phyloP scores from a whole-genome alignment of 2,888 invertebrate species.

The Catocala sponsa region DNA sequence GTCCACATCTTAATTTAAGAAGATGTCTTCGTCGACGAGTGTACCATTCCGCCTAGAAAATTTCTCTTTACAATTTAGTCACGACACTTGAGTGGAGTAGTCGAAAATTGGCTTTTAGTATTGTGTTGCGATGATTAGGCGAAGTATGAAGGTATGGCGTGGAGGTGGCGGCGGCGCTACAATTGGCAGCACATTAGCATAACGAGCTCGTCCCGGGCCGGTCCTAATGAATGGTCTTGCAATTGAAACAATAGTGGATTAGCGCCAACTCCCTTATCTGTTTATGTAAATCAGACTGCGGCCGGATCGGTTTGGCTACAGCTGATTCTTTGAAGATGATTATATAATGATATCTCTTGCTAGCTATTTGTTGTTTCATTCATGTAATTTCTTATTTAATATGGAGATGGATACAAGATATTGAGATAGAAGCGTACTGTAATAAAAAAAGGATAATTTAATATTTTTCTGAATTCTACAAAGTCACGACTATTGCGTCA shows the following conservation, averaged over 20 bases:
- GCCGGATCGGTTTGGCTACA: constrained; percentile 42
- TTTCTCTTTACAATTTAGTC: constrained; percentile 30
- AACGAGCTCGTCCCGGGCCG: constrained; percentile 69
- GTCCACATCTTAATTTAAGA: constrained; percentile 19
- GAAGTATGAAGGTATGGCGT: constrained; percentile 41
- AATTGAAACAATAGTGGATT: constrained; percentile 83
- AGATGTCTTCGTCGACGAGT: constrained; percentile 13
- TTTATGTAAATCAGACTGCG: constrained; percentile 66
- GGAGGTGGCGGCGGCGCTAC: constrained; percentile 53
- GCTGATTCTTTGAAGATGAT: constrained; percentile 37
- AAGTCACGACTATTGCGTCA: too few species aligned
- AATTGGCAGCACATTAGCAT: constrained; percentile 76
- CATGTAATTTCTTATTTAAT: constrained; percentile 1
- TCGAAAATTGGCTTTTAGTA: constrained; percentile 24
- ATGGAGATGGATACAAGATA: not conserved
- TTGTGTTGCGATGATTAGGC: constrained; percentile 15
- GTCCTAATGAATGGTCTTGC: constrained; percentile 80
- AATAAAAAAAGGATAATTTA: too few species aligned
- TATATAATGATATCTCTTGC: not conserved
- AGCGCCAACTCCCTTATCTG: constrained; percentile 73
- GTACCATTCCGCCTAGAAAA: not conserved
- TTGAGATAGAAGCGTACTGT: too few species aligned
- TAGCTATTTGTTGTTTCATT: not conserved
- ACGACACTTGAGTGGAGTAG: constrained; percentile 37
- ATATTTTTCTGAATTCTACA: too few species aligned